Conservation (phyloP, 2,113 vertebrate genomes). For the Psophia crepitans region DNA sequence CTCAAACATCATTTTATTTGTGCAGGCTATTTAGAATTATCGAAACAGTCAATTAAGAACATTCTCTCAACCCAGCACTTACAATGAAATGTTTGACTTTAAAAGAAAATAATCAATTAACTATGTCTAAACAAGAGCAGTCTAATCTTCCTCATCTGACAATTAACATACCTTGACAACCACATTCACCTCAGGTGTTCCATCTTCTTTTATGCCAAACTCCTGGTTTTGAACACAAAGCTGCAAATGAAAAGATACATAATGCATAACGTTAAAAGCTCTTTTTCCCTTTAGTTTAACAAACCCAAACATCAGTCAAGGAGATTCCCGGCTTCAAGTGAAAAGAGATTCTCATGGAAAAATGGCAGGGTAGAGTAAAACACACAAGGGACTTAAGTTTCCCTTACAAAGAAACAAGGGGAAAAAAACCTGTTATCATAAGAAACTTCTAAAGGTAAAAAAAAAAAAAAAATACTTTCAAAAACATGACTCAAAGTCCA, state of each 20-base stretch:
- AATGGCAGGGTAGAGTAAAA: background rate
- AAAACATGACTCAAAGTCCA: background rate
- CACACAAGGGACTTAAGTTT: background rate
- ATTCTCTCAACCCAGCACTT: background rate
- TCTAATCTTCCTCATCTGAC: background rate
- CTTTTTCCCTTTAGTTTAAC: background rate
- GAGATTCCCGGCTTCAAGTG: background rate
- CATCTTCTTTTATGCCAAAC: constrained; percentile 63
- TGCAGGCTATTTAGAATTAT: background rate
- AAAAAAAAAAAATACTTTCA: background rate
- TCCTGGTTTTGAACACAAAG: constrained; percentile 67
- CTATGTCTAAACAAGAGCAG: background rate
- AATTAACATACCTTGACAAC: constrained; percentile 66
- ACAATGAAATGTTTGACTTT: background rate
- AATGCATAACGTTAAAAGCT: background rate
- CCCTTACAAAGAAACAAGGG: background rate
- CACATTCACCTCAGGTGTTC: constrained; percentile 58
- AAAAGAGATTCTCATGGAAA: background rate
- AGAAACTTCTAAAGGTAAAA: background rate
- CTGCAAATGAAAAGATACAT: constrained; percentile 50
- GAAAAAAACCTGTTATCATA: background rate
- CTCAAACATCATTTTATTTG: background rate
- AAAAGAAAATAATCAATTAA: background rate
- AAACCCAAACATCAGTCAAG: background rate
- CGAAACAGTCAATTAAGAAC: background rate